Evolutionary conservation across 1,140 invertebrate species (phyloP), one percentile per base, ranked within the genome.

Genomic region (Orius insidiosus): DNA sequence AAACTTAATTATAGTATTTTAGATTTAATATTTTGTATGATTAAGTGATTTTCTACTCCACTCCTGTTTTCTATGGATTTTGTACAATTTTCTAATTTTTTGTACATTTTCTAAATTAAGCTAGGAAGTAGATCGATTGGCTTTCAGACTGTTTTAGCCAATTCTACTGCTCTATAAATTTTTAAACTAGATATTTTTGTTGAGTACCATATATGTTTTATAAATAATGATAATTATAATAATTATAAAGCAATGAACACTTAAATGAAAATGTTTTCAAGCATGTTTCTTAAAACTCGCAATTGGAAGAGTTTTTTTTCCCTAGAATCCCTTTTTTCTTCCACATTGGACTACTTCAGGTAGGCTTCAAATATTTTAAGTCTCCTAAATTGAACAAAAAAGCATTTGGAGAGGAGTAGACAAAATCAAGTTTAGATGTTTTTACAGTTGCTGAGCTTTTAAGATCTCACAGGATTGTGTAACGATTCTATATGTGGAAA

Each of bases 21-120:
- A 43, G 41, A 43, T 43, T 43, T 43, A 43, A 43, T 43, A 43
- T 43, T 43, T 43, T 43, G 41, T 43, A 43, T 43, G 18, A 30
- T 43, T 43, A 43, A 30, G 41, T 43, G 41, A 43, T 43, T 43
- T 43, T 43, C 41, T 43, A 43, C 41, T 43, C 41, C 41, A 43
- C 41, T 43, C 41, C 41, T 43, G 41, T 43, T 43, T 43, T 43
- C 31, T 43, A 43, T 43, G 41, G 14, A 43, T 30, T 43, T 43
- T 43, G 41, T 43, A 43, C 41, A 43, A 43, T 43, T 43, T 43
- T 43, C 41, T 43, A 43, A 43, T 43, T 43, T 43, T 43, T 43
- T 43, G 41, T 43, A 43, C 41, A 43, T 43, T 43, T 43, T 43
- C 41, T 43, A 43, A 43, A 43, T 30, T 43, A 43, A 43, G 19